These are phyloP conservation scores for Cercopithecus mona DNA, from an alignment of 2,113 vertebrate species.

Conservation along the genomic window DNA sequence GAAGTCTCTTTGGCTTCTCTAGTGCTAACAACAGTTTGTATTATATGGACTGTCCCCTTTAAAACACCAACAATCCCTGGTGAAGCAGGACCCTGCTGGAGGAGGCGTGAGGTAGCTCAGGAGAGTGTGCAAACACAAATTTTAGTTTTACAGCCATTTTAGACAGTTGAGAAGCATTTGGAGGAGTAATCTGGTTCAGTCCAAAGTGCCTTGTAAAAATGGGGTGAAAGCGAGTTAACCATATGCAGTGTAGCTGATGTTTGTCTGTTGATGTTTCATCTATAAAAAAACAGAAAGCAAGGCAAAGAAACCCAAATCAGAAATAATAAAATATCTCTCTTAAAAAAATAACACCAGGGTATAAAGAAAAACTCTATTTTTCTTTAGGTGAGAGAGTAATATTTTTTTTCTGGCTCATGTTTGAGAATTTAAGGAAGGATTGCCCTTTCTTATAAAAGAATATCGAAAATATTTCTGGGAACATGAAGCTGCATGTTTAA, in stretches of 20 bases:
- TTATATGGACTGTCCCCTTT: neutral
- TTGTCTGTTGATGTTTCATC: constrained; percentile 48
- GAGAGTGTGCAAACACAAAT: constrained; percentile 20
- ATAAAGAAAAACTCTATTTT: neutral
- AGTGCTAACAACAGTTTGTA: neutral
- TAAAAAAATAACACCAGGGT: neutral
- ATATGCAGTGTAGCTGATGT: neutral
- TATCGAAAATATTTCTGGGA: constrained; percentile 9
- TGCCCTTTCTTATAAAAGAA: constrained; percentile 40
- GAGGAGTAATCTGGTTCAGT: constrained; percentile 40
- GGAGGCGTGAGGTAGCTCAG: neutral
- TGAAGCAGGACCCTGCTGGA: neutral
- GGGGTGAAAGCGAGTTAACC: neutral
- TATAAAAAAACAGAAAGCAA: neutral
- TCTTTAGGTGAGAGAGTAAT: neutral
- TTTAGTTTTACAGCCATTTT: constrained; percentile 1
- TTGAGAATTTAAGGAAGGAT: constrained; percentile 36
- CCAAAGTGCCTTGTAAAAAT: constrained; percentile 62
- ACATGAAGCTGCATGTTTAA: constrained; percentile 42
- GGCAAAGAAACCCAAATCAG: constrained; percentile 44
- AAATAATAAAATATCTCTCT: constrained; percentile 24
- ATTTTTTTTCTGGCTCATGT: constrained; percentile 24
- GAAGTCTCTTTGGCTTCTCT: neutral
- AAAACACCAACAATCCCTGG: neutral
- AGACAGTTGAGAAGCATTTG: constrained; percentile 56